Conservation (phyloP, 2,797 vertebrate species). For the Sparidentex hasta region DNA sequence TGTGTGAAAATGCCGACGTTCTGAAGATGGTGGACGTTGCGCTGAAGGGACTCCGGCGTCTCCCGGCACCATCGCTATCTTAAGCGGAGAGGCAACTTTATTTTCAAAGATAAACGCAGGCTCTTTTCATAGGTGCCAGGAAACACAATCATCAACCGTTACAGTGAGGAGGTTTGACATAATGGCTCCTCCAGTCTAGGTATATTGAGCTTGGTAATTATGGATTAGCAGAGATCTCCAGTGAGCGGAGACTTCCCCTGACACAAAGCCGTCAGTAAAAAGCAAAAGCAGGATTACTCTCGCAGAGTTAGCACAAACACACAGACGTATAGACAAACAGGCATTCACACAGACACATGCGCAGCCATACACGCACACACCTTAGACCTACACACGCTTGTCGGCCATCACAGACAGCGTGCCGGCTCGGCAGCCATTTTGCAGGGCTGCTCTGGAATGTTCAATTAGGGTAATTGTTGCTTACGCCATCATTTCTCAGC, state of each 20-base stretch:
- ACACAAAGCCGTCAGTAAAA: slow-evolving; percentile 65
- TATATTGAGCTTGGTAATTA: slow-evolving; percentile 70
- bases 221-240: slow-evolving; percentile 71
- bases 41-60: slow-evolving; percentile 14
- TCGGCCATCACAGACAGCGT: slow-evolving; percentile 83
- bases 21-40: slow-evolving; percentile 37
- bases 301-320: slow-evolving; percentile 44
- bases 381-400: slow-evolving; percentile 76
- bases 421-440: slow-evolving; percentile 84
- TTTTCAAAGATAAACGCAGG: slow-evolving; percentile 22
- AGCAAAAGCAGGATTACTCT: slow-evolving; percentile 60
- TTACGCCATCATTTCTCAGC: slow-evolving; percentile 43
- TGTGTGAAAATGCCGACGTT: slow-evolving; percentile 53
- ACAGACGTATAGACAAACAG: slow-evolving; percentile 35
- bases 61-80: not conserved
- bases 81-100: slow-evolving; percentile 4
- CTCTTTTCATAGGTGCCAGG: slow-evolving; percentile 12
- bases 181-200: slow-evolving; percentile 53
- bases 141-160: slow-evolving; percentile 45
- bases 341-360: slow-evolving; percentile 27
- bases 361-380: slow-evolving; percentile 66
- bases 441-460: slow-evolving; percentile 79
- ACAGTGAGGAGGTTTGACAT: slow-evolving; percentile 47
- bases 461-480: slow-evolving; percentile 80
- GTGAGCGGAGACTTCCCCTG: slow-evolving; percentile 61